Evolutionary conservation across 1,140 invertebrate genomes (phyloP), one percentile per base, ranked within the genome.

Genomic region (Euura lappo): DNA sequence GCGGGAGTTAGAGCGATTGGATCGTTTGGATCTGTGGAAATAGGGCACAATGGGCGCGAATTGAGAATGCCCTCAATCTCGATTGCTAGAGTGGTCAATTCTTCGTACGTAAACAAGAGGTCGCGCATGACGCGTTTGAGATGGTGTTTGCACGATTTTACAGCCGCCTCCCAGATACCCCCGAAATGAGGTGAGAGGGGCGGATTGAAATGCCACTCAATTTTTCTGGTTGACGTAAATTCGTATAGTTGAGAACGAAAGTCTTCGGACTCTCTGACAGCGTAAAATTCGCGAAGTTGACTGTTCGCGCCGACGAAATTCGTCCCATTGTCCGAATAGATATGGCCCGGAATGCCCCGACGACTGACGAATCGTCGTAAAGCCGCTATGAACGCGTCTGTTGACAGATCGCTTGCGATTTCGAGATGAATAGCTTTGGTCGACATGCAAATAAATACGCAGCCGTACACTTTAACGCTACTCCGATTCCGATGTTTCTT

Each of bases 381-480:
- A 6, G 79, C 72, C n/a, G 73, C 69, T 2, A 82, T 44, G 65
- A 83, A 80, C 7, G 74, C 72, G 51, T 78, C 69, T 3, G 78
- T 76, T 7, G 77, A 47, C 6, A 80, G 44, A 74, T 78, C 75
- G 7, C 42, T 71, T 0, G 79, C 79, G 6, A 79, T 10, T 69
- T 84, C 80, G 8, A 84, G 45, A 65, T 84, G 82, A 6, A 81
- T 75, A 44, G 79, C 80, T 68, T 75, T 74, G 0, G 46, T 81
- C 45, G 72, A 64, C 60, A 81, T 67, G 65, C 78, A 81, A 2
- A 82, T 71, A 75, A 71, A 46, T 28, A 81, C 72, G 44, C 70
- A 65, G 42, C 75, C 70, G 65, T 80, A 80, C 10, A 68, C 75
- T 74, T 79, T 78, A 5, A 28, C 68, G 6, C 46, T 64, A 6